These are phyloP conservation scores for Lota lota DNA, from an alignment of 2,113 vertebrate species.

Conservation along the genomic window DNA sequence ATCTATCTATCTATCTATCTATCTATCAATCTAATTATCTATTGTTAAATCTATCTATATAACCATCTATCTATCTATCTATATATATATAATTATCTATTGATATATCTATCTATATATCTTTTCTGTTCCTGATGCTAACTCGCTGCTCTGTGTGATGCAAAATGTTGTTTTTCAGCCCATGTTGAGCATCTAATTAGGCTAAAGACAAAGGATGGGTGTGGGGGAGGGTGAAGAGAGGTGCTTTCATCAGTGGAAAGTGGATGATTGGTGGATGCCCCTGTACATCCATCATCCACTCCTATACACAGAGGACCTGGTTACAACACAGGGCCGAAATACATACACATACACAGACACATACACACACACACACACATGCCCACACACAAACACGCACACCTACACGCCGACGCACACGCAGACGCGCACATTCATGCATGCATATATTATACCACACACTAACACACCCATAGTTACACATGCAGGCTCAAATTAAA, in stretches of 20 bases:
- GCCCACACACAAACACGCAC: neutral
- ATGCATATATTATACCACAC: no score
- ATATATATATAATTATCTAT: neutral
- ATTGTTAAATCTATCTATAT: no score
- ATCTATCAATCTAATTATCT: no score
- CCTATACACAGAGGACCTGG: conserved; percentile 26
- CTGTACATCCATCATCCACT: conserved; percentile 35
- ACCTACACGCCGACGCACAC: no score
- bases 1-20: no score
- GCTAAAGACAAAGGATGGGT: conserved; percentile 4
- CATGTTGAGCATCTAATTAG: neutral
- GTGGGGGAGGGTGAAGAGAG: neutral
- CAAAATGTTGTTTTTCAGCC: neutral
- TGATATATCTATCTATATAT: neutral
- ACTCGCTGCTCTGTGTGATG: neutral
- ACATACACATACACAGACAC: conserved; percentile 24
- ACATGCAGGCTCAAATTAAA: no score
- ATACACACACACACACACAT: conserved; percentile 23
- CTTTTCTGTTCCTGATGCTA: neutral
- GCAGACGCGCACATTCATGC: no score
- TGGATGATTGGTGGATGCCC: conserved; percentile 54
- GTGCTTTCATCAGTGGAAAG: conserved; percentile 30
- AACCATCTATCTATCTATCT: neutral
- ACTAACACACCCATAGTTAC: no score
- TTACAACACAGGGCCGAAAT: conserved; percentile 29